phyloP scores from a whole-genome alignment of 2,113 vertebrate genomes.

The Empidonax traillii region DNA sequence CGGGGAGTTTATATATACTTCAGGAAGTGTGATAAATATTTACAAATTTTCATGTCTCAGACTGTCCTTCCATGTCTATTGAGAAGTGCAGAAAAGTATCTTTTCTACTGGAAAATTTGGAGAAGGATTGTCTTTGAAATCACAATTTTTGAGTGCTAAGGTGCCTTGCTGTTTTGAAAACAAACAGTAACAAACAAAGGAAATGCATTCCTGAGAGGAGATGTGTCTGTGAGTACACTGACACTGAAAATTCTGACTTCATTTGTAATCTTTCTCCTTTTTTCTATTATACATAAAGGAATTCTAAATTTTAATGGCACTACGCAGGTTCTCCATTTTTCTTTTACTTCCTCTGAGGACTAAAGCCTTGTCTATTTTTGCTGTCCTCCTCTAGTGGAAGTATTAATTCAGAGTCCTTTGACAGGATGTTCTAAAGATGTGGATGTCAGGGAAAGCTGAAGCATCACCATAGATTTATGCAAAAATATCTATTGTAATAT shows the following conservation, averaged over 20 bases:
- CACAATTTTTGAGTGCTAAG: background rate
- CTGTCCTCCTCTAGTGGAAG: background rate
- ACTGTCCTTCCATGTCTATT: background rate
- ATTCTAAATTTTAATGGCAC: background rate
- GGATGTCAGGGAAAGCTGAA: slow-evolving; percentile 13
- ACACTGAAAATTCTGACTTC: background rate
- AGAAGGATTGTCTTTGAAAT: background rate
- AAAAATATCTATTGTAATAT: slow-evolving; percentile 58
- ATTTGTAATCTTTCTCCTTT: background rate
- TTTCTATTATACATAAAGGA: background rate
- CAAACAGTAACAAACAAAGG: background rate
- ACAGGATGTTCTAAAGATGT: background rate
- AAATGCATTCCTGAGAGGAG: background rate
- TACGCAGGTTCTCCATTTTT: background rate
- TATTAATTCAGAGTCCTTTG: slow-evolving; percentile 26
- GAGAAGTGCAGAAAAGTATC: background rate
- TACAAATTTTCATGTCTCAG: background rate
- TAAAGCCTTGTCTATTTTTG: background rate
- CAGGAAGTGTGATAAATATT: background rate
- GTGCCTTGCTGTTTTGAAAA: background rate
- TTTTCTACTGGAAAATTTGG: background rate
- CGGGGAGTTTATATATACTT: background rate
- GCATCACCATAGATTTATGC: slow-evolving; percentile 46
- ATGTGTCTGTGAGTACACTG: background rate
- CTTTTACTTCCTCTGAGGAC: background rate